A percentile compares a stretch with the other conserved stretches of the same genome.
phyloP scores from a whole-genome alignment of 2,888 invertebrate genomes.

The Rhamphomyia laevipes region DNA sequence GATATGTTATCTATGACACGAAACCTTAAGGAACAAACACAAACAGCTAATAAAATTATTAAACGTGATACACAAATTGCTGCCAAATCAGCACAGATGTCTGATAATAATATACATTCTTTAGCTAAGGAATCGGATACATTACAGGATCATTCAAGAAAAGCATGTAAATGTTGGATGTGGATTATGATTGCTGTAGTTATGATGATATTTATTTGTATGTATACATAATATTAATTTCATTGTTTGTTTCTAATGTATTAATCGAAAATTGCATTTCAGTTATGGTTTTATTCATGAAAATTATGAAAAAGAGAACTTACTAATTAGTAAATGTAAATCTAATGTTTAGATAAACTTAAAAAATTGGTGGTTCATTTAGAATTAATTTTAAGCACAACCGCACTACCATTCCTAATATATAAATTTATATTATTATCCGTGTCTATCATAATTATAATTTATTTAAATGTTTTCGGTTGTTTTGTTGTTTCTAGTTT shows the following conservation, averaged over 20 bases:
- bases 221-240: constrained; percentile 31
- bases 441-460: too few relatives aligned
- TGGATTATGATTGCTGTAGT: constrained; percentile 85
- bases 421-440: too few relatives aligned
- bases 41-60: constrained; percentile 80
- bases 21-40: constrained; percentile 81
- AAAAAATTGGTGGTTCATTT: too few relatives aligned
- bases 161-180: constrained; percentile 90
- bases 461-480: too few relatives aligned
- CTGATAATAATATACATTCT: constrained; percentile 66
- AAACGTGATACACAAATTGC: constrained; percentile 75
- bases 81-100: constrained; percentile 61
- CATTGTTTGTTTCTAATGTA: constrained; percentile 6
- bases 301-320: constrained; percentile 65
- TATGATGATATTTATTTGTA: constrained; percentile 76
- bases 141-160: constrained; percentile 71
- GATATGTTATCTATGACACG: constrained; percentile 84
- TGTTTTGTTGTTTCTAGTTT: too few relatives aligned
- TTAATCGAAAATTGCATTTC: constrained; percentile 31
- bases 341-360: too few relatives aligned
- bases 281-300: constrained; percentile 92
- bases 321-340: neutral
- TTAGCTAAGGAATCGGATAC: constrained; percentile 70
- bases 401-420: too few relatives aligned
- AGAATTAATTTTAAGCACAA: too few relatives aligned